A percentile compares a stretch with the other conserved stretches of the same genome.
phyloP scores from a whole-genome alignment of 2,113 vertebrate species.

The Osmerus eperlanus region DNA sequence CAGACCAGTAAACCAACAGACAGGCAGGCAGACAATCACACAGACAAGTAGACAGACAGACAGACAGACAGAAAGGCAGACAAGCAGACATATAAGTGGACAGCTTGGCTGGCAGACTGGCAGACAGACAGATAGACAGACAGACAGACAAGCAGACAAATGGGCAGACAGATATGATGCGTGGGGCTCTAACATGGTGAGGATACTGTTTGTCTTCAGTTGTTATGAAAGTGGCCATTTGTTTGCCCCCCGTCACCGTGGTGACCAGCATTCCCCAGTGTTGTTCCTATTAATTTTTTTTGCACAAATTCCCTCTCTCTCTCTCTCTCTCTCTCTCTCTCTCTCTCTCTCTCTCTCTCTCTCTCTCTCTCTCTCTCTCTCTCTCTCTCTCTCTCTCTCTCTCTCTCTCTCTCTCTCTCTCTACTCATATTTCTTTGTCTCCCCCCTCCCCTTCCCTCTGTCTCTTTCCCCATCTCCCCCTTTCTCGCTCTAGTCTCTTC shows the following conservation, averaged over 20 bases:
- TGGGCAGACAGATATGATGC: slow-evolving; percentile 3
- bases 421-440: background rate
- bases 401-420: slow-evolving; percentile 1
- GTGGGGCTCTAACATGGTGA: slow-evolving; percentile 38
- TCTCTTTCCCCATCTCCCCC: background rate
- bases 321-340: background rate
- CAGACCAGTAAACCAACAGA: no score
- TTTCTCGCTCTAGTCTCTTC: no score
- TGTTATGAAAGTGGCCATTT: slow-evolving; percentile 66
- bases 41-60: background rate
- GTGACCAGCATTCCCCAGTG: slow-evolving; percentile 65
- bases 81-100: no score
- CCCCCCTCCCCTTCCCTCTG: background rate
- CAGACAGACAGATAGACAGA: background rate
- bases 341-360: background rate
- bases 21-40: no score
- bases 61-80: background rate
- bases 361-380: slow-evolving; percentile 28
- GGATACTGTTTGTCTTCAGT: slow-evolving; percentile 53
- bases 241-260: slow-evolving; percentile 63
- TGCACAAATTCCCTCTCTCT: slow-evolving; percentile 6
- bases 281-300: slow-evolving; percentile 48
- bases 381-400: slow-evolving; percentile 23
- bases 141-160: no score
- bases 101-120: no score